Conservation (phyloP, 2,888 invertebrate species). For the Tenodera sinensis region DNA sequence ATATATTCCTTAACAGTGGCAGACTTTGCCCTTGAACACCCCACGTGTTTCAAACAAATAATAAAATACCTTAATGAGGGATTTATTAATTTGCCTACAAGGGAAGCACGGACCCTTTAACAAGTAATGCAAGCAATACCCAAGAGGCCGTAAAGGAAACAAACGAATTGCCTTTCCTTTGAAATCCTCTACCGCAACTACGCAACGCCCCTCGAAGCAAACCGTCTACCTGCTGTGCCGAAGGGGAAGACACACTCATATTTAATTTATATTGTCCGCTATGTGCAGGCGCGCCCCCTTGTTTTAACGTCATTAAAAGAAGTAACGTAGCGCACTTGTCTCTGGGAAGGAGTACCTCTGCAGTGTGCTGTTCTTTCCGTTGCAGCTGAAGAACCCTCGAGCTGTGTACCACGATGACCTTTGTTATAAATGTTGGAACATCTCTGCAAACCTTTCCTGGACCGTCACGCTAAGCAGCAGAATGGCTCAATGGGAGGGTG, state of each 20-base stretch:
- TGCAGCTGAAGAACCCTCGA: background rate
- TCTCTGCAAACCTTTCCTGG: background rate
- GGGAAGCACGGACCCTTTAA: too few species aligned
- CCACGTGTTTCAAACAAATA: too few species aligned
- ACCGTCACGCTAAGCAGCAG: background rate
- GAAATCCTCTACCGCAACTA: background rate
- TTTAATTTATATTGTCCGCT: background rate
- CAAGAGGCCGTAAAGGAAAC: too few species aligned
- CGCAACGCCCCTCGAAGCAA: background rate
- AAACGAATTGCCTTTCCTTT: background rate
- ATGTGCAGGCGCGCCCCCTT: background rate
- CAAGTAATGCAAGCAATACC: too few species aligned
- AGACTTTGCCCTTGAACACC: too few species aligned
- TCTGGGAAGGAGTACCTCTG: background rate
- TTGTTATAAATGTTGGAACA: conserved; percentile 1
- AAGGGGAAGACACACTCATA: background rate
- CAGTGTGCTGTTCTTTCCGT: background rate
- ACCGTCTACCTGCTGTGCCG: background rate
- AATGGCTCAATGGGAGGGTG: background rate
- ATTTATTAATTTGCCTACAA: too few species aligned
- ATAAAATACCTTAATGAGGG: too few species aligned
- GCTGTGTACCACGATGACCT: background rate
- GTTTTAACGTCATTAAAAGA: background rate
- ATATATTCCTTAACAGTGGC: too few species aligned
- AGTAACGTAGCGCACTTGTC: background rate